These are phyloP conservation scores for Marcusenius ussheri DNA, from an alignment of 2,113 vertebrate genomes.

Conservation along the genomic window DNA sequence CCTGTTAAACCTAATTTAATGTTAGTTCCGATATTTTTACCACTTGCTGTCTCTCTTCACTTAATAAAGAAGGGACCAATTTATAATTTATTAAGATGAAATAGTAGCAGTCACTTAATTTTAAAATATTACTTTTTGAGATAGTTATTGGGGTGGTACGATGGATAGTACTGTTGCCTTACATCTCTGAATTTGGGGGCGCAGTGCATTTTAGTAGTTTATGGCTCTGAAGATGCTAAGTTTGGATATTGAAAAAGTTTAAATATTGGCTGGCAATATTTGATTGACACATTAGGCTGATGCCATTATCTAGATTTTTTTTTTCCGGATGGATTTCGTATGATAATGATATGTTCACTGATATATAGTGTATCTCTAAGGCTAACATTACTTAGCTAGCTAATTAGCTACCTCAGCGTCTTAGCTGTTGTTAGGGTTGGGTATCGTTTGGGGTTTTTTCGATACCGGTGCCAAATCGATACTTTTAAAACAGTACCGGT, in stretches of 20 bases:
- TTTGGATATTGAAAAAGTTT: neutral
- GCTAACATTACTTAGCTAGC: neutral
- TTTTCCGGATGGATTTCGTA: neutral
- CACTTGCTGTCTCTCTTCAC: neutral
- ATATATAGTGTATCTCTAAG: neutral
- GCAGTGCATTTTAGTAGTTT: neutral
- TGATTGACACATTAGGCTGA: neutral
- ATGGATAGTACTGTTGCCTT: neutral
- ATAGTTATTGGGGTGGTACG: neutral
- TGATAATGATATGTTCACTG: neutral
- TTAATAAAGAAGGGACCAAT: too few species aligned
- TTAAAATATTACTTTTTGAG: neutral
- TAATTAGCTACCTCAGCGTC: neutral
- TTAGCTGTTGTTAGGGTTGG: too few species aligned
- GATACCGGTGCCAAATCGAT: too few species aligned
- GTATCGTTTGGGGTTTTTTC: too few species aligned
- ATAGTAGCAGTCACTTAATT: neutral
- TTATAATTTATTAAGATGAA: neutral
- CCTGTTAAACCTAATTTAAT: neutral
- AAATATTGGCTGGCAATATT: neutral
- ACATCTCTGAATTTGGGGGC: neutral
- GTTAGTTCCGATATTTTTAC: neutral
- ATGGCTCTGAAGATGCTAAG: neutral
- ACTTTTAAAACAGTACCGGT: too few species aligned
- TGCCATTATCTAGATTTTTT: neutral